Evolutionary conservation across 1,140 invertebrate species (phyloP).

Genomic region (Babylonia areolata): DNA sequence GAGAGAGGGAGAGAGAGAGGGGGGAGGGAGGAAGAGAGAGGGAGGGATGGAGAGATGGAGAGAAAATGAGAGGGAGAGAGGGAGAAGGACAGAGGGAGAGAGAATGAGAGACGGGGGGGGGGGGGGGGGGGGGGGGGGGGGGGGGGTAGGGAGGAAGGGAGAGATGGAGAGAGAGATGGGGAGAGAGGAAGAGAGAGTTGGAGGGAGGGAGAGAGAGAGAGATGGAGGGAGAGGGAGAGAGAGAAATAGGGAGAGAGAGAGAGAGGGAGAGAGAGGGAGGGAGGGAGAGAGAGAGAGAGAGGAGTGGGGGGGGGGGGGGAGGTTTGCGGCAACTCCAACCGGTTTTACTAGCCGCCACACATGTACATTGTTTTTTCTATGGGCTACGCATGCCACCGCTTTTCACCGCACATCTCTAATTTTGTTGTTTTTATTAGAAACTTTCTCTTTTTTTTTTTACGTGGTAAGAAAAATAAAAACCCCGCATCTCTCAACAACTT

Average conservation of each 20-base stretch:
- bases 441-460: no score
- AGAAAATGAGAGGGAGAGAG: neutral
- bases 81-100: neutral
- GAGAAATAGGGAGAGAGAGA: neutral
- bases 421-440: no score
- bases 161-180: neutral
- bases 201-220: neutral
- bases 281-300: neutral
- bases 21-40: neutral
- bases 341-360: no score
- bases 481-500: no score
- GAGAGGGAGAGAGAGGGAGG: neutral
- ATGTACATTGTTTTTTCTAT: no score
- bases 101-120: neutral
- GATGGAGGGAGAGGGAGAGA: neutral
- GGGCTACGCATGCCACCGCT: no score
- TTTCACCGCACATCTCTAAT: no score
- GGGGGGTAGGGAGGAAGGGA: neutral
- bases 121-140: neutral
- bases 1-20: neutral
- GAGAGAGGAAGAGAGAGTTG: neutral
- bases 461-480: no score
- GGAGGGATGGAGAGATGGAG: neutral
- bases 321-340: no score
- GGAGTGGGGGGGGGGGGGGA: neutral